Evolutionary conservation across 2,888 invertebrate genomes (phyloP).

Genomic region (Allophyes oxyacanthae): DNA sequence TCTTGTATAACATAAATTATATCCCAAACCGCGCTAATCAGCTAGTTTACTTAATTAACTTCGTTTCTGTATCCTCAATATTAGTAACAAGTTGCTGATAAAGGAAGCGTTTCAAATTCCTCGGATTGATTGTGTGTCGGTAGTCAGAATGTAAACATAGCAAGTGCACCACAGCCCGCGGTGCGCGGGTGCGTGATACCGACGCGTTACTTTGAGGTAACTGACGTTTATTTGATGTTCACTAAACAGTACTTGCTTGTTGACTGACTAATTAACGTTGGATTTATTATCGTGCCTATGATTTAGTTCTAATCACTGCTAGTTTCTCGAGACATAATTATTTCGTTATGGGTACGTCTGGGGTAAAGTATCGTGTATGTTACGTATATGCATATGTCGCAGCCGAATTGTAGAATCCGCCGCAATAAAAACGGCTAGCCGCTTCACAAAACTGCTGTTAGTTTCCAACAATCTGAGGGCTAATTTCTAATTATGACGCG

Average conservation of each 20-base stretch:
- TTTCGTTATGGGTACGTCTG: too few relatives aligned
- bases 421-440: too few relatives aligned
- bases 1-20: too few relatives aligned
- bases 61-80: conserved; percentile 3
- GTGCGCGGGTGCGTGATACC: conserved; percentile 19
- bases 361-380: too few relatives aligned
- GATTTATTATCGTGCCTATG: conserved; percentile 14
- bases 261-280: conserved; percentile 26
- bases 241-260: conserved; percentile 40
- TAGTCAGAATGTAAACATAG: conserved; percentile 13
- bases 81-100: conserved; percentile 27
- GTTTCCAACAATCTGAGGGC: too few relatives aligned
- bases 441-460: too few relatives aligned
- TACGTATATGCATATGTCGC: too few relatives aligned
- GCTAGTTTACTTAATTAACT: too few relatives aligned
- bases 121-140: conserved; percentile 32
- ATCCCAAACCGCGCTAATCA: too few relatives aligned
- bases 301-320: conserved; percentile 1
- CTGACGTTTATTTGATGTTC: conserved; percentile 35
- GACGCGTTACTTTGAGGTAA: conserved; percentile 23
- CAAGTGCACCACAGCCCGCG: conserved; percentile 22
- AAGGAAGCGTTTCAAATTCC: conserved; percentile 50
- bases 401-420: too few relatives aligned
- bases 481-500: too few relatives aligned
- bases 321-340: too few relatives aligned